These are phyloP conservation scores for Dichetophora obliterata DNA, from an alignment of 2,888 invertebrate genomes.

Conservation along the genomic window DNA sequence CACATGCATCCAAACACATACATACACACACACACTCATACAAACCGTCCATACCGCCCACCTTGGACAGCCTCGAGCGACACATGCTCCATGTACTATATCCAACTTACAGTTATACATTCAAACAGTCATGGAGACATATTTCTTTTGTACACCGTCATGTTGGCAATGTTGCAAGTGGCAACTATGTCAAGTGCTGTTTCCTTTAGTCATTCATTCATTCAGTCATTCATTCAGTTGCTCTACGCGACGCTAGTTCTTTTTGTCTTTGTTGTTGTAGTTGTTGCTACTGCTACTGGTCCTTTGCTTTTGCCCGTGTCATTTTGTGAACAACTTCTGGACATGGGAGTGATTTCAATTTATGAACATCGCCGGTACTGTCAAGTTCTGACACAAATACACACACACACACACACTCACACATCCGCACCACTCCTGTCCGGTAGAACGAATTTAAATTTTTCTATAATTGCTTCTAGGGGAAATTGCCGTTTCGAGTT, in stretches of 20 bases:
- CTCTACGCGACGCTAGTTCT: conserved; percentile 32
- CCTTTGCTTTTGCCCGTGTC: conserved; percentile 40
- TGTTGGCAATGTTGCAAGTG: conserved; percentile 64
- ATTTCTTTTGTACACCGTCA: conserved; percentile 50
- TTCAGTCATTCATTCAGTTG: conserved; percentile 9
- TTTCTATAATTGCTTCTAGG: conserved; percentile 69
- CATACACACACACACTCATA: conserved; percentile 1
- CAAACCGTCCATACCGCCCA: background rate
- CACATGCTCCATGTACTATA: background rate
- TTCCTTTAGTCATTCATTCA: conserved; percentile 54
- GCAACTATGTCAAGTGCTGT: conserved; percentile 66
- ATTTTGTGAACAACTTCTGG: conserved; percentile 52
- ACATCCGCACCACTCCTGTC: conserved; percentile 41
- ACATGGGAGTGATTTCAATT: conserved; percentile 68
- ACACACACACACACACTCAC: conserved; percentile 42
- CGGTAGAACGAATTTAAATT: conserved; percentile 65
- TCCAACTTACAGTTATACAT: background rate
- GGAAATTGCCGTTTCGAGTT: conserved; percentile 71
- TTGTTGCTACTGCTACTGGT: conserved; percentile 18
- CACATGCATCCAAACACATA: conserved; percentile 37
- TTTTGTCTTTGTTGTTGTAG: conserved; percentile 27
- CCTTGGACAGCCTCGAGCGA: background rate
- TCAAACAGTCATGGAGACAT: conserved; percentile 25
- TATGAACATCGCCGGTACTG: conserved; percentile 63
- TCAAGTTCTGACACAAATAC: conserved; percentile 50